Conservation (phyloP, 2,113 vertebrate genomes). For the Lepisosteus osseus region DNA sequence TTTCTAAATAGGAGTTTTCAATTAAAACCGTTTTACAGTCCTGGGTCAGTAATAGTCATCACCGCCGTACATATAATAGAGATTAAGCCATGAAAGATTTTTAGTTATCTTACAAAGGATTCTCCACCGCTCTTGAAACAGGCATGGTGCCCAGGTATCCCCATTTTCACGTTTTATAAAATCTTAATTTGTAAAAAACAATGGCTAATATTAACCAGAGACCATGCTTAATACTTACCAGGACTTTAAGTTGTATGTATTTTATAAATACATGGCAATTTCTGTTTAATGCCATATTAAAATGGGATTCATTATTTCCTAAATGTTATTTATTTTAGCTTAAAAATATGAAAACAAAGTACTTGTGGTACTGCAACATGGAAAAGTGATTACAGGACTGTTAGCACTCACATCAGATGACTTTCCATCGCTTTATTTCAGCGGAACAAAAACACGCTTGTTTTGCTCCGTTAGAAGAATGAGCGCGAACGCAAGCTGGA, state of each 20-base stretch:
- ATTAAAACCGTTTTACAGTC: slow-evolving; percentile 52
- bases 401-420: slow-evolving; percentile 3
- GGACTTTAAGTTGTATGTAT: slow-evolving; percentile 18
- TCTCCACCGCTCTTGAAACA: slow-evolving; percentile 16
- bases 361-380: slow-evolving; percentile 38
- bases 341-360: slow-evolving; percentile 38
- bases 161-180: slow-evolving; percentile 24
- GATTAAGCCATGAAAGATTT: slow-evolving; percentile 17
- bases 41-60: slow-evolving; percentile 26
- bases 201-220: no score
- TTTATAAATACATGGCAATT: slow-evolving; percentile 29
- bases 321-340: slow-evolving; percentile 46
- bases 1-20: slow-evolving; percentile 45
- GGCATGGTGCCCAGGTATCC: slow-evolving; percentile 22
- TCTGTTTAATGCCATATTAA: slow-evolving; percentile 54
- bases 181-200: slow-evolving; percentile 34
- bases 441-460: no score
- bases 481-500: no score
- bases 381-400: slow-evolving; percentile 46
- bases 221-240: no score
- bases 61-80: not conserved
- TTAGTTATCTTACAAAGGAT: slow-evolving; percentile 2
- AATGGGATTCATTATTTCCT: slow-evolving; percentile 64
- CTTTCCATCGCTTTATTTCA: slow-evolving; percentile 17
- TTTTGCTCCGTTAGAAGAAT: no score